These are phyloP conservation scores for Rousettus leschenaultii DNA, from an alignment of 2,113 vertebrate species.

Conservation along the genomic window DNA sequence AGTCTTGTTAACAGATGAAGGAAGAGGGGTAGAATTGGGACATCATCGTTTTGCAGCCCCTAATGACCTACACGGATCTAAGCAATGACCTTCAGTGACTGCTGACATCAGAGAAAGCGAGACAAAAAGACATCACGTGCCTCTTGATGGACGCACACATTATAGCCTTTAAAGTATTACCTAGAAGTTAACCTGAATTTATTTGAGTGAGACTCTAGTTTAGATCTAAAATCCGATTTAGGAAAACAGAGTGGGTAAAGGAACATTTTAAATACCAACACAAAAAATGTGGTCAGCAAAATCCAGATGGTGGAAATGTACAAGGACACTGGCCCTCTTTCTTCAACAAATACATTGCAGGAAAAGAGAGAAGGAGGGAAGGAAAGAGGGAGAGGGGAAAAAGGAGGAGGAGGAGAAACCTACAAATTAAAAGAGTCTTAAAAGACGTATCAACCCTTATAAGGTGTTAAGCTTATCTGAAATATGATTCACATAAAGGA, in stretches of 20 bases:
- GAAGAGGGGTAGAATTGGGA: not conserved
- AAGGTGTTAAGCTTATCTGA: not conserved
- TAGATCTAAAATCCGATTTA: constrained; percentile 20
- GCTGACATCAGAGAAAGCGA: not conserved
- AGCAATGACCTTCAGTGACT: not conserved
- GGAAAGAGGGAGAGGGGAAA: not conserved
- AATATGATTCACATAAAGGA: not conserved
- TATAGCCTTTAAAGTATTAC: not conserved
- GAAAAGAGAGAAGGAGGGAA: not conserved
- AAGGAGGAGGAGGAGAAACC: not conserved
- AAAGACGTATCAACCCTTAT: not conserved
- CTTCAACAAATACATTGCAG: not conserved
- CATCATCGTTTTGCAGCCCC: not conserved
- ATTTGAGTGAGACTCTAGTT: not conserved
- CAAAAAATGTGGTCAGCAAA: constrained; percentile 4
- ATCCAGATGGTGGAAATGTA: not conserved
- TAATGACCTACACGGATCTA: not conserved
- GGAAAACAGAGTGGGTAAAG: not conserved
- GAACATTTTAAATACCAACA: not conserved
- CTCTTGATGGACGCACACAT: not conserved
- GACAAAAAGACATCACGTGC: not conserved
- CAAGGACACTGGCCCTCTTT: not conserved
- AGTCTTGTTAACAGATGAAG: not conserved
- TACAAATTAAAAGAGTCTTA: not conserved
- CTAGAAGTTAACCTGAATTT: not conserved